These are phyloP conservation scores for Regulus satrapa DNA, from an alignment of 2,113 vertebrate genomes.

Conservation along the genomic window DNA sequence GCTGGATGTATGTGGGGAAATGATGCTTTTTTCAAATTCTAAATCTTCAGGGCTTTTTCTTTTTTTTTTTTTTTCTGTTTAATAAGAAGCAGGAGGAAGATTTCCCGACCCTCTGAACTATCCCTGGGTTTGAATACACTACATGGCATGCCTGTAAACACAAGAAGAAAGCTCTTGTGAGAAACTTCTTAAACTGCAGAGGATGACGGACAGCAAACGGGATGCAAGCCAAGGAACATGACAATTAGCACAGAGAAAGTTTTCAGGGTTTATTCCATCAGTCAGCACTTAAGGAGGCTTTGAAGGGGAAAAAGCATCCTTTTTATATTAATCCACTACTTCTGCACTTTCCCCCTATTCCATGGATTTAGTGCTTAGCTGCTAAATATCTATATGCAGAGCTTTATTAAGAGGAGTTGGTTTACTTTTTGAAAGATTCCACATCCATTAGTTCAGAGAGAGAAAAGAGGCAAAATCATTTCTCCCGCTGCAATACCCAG, in stretches of 20 bases:
- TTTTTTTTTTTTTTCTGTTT: neutral
- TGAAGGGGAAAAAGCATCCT: slow-evolving; percentile 54
- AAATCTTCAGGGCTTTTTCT: slow-evolving; percentile 11
- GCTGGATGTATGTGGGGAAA: neutral
- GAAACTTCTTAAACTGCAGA: slow-evolving; percentile 59
- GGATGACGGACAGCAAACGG: slow-evolving; percentile 24
- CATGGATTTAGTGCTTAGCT: slow-evolving; percentile 61
- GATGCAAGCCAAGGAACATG: slow-evolving; percentile 47
- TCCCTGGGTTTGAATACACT: slow-evolving; percentile 22
- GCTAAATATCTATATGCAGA: slow-evolving; percentile 50
- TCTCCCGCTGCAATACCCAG: neutral
- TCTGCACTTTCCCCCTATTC: slow-evolving; percentile 25
- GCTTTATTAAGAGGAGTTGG: slow-evolving; percentile 49
- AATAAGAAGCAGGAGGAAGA: slow-evolving; percentile 38
- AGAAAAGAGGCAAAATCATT: slow-evolving; percentile 29
- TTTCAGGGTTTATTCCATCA: slow-evolving; percentile 64
- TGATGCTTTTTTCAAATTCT: slow-evolving; percentile 15
- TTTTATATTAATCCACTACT: slow-evolving; percentile 64
- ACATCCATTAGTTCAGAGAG: slow-evolving; percentile 28
- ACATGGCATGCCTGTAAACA: slow-evolving; percentile 39
- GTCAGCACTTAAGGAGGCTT: slow-evolving; percentile 65
- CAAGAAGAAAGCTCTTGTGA: slow-evolving; percentile 44
- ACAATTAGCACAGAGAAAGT: slow-evolving; percentile 62
- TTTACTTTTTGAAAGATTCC: slow-evolving; percentile 51
- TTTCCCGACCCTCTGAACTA: slow-evolving; percentile 51